Evolutionary conservation across 2,888 invertebrate genomes (phyloP).

Genomic region (Amblyjoppa proteus): DNA sequence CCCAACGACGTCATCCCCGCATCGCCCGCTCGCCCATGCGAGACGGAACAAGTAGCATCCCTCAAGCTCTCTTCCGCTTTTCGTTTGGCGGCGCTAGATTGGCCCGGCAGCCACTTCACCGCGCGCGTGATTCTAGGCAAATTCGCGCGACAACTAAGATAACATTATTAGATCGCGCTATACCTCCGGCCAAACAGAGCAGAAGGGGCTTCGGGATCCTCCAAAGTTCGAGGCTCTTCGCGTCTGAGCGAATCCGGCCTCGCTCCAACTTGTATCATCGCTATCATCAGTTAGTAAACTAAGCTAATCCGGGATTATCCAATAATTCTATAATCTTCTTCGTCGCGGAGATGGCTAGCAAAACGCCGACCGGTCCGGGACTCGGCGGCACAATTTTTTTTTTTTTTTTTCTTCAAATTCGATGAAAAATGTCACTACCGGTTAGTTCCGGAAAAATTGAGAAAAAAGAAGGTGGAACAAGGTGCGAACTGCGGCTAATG

Average conservation of each 20-base stretch:
- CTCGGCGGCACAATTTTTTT: too few species aligned
- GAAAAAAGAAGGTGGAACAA: background rate
- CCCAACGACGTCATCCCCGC: too few species aligned
- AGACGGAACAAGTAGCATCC: background rate
- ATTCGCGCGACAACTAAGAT: conserved; percentile 16
- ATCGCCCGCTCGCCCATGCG: background rate
- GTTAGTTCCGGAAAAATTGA: too few species aligned
- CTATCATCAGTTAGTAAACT: background rate
- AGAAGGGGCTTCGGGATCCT: conserved; percentile 26
- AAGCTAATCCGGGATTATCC: conserved; percentile 28
- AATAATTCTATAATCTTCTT: background rate
- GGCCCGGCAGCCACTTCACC: conserved; percentile 17
- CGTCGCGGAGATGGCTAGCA: background rate
- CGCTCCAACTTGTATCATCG: background rate
- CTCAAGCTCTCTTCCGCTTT: background rate
- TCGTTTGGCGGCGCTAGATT: conserved; percentile 33
- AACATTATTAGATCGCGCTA: conserved; percentile 35
- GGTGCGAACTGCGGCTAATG: background rate
- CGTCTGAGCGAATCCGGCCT: conserved; percentile 10
- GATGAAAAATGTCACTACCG: too few species aligned
- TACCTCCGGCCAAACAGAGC: conserved; percentile 1
- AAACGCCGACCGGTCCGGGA: too few species aligned
- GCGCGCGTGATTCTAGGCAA: conserved; percentile 7
- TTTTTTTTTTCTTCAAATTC: too few species aligned
- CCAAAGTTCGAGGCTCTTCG: conserved; percentile 29